A percentile compares a stretch with the other conserved stretches of the same genome.
Conservation (phyloP, 2,113 vertebrate species). For the Nicator chloris region DNA sequence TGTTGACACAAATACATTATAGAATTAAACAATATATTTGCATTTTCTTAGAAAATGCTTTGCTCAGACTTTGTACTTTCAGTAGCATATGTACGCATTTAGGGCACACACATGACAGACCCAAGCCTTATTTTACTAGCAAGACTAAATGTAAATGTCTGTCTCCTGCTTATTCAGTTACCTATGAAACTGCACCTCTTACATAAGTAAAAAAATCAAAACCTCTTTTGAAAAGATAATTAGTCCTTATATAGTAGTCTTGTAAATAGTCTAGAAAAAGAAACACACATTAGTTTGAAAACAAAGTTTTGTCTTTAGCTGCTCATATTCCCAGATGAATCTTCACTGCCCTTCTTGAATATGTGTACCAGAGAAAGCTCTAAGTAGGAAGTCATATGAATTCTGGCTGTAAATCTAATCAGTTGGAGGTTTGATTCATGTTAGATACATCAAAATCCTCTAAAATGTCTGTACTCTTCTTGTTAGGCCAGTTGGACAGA, state of each 20-base stretch:
- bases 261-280: neutral
- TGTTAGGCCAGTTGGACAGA: neutral
- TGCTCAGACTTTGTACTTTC: neutral
- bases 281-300: neutral
- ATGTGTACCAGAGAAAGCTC: neutral
- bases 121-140: neutral
- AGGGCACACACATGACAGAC: neutral
- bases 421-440: neutral
- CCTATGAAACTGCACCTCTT: neutral
- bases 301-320: neutral
- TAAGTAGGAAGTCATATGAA: neutral
- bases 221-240: neutral
- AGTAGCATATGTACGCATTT: neutral
- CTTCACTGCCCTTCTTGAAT: neutral
- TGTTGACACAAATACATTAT: neutral
- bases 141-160: neutral
- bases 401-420: neutral
- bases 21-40: neutral
- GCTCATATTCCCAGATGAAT: neutral
- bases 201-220: neutral
- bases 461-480: neutral
- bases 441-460: neutral
- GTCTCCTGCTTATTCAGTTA: neutral
- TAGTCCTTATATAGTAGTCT: neutral
- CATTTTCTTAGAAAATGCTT: neutral